A percentile compares a stretch with the other conserved stretches of the same genome.
Conservation (phyloP, 2,888 invertebrate species). For the Drosophila maculinotata region DNA sequence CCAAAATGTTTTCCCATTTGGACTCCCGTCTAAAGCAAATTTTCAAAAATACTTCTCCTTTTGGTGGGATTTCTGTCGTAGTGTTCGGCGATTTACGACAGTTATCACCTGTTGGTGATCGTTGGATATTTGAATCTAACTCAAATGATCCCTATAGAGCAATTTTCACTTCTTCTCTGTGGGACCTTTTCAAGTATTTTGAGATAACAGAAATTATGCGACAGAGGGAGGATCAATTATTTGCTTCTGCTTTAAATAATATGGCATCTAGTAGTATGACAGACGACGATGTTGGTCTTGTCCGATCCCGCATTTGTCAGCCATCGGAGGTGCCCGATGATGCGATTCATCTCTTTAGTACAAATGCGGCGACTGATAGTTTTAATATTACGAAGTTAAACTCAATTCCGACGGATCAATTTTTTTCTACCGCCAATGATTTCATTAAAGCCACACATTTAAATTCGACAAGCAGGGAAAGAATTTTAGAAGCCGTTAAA, state of each 20-base stretch:
- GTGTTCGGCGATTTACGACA: conserved; percentile 7
- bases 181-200: conserved; percentile 13
- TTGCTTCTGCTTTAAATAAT: conserved; percentile 15
- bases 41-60: not conserved
- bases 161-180: not conserved
- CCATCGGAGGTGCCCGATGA: no score
- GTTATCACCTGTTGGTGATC: conserved; percentile 2
- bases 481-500: not conserved
- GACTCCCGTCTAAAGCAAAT: no score
- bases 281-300: not conserved
- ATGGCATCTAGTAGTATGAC: conserved; percentile 2
- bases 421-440: conserved; percentile 4
- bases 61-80: not conserved
- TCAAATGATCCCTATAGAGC: conserved; percentile 1
- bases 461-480: not conserved
- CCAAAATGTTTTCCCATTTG: no score
- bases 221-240: conserved; percentile 6
- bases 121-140: conserved; percentile 11
- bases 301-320: not conserved
- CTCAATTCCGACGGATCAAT: not conserved
- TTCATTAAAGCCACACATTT: conserved; percentile 5
- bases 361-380: no score
- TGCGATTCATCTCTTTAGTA: no score
- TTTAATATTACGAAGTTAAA: no score
- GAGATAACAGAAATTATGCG: conserved; percentile 17